Conservation (phyloP, 2,113 vertebrate species). For the Scalopus aquaticus region DNA sequence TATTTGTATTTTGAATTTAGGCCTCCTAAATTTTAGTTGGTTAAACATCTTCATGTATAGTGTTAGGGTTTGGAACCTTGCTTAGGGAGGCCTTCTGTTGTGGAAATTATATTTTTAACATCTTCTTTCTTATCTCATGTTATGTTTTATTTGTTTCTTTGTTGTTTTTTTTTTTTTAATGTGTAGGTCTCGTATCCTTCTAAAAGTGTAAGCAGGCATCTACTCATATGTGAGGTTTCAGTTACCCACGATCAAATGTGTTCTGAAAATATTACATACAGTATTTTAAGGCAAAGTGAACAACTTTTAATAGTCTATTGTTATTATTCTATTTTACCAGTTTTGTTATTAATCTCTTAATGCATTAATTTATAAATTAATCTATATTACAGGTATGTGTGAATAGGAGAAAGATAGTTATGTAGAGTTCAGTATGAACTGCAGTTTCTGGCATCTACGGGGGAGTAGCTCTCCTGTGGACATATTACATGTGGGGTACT, state of each 20-base stretch:
- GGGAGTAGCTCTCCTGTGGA: neutral
- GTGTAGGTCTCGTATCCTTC: neutral
- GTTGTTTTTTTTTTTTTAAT: neutral
- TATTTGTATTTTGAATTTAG: conserved; percentile 34
- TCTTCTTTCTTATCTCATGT: neutral
- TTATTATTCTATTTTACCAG: neutral
- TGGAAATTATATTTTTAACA: neutral
- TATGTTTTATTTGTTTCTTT: neutral
- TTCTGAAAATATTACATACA: neutral
- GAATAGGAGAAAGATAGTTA: neutral
- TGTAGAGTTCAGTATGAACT: neutral
- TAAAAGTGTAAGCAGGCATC: neutral
- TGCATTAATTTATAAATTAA: neutral
- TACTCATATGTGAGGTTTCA: too few species aligned
- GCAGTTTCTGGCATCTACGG: neutral
- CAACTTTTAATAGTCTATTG: neutral
- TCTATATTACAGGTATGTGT: neutral
- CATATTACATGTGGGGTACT: neutral
- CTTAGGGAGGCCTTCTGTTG: neutral
- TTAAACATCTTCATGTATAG: neutral
- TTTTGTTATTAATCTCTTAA: neutral
- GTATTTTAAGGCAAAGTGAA: neutral
- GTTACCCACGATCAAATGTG: neutral
- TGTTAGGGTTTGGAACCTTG: neutral
- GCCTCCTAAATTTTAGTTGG: conserved; percentile 10